Conservation (phyloP, 2,797 vertebrate genomes). For the Momotus momota region DNA sequence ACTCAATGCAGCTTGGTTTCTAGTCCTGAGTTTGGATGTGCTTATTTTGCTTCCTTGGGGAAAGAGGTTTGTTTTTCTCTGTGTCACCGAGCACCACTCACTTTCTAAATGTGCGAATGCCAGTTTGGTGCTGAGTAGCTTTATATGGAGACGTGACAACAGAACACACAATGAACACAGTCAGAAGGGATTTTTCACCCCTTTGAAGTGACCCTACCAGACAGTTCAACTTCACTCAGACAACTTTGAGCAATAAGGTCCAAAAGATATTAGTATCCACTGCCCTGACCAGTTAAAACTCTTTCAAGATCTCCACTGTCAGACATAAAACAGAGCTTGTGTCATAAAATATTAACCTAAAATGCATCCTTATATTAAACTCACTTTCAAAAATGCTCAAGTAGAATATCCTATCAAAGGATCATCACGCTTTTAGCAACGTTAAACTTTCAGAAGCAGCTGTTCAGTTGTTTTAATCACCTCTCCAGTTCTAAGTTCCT, state of each 20-base stretch:
- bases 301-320: background rate
- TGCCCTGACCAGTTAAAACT: background rate
- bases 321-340: background rate
- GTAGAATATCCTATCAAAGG: background rate
- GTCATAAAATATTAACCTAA: background rate
- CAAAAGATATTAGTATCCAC: background rate
- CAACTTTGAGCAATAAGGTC: background rate
- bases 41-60: background rate
- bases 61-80: background rate
- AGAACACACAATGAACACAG: background rate
- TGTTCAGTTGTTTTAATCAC: slow-evolving; percentile 31
- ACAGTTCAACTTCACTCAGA: background rate
- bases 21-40: background rate
- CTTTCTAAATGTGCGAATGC: background rate
- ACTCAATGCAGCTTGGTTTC: background rate
- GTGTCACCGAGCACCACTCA: background rate
- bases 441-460: background rate
- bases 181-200: background rate
- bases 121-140: background rate
- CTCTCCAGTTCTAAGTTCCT: background rate
- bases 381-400: background rate
- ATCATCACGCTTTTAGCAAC: background rate
- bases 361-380: background rate
- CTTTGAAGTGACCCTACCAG: background rate
- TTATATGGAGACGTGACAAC: background rate